A percentile compares a stretch with the other conserved stretches of the same genome.
Conservation (phyloP, 2,797 vertebrate genomes). For the Nothura maculosa region DNA sequence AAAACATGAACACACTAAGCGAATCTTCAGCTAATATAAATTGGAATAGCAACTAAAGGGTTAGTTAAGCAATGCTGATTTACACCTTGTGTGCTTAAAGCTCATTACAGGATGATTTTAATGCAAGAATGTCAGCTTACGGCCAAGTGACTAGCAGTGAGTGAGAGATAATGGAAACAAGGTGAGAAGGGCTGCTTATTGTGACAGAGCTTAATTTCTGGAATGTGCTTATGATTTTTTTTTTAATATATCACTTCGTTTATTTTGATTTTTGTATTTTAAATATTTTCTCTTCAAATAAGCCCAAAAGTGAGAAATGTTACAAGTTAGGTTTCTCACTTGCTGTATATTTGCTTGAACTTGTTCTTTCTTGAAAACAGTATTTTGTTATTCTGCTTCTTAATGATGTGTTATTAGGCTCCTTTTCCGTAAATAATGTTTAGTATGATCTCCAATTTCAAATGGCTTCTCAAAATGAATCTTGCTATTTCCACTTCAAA, state of each 20-base stretch:
- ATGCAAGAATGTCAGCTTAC: slow-evolving; percentile 9
- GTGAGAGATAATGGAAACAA: slow-evolving; percentile 28
- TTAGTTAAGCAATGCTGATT: slow-evolving; percentile 45
- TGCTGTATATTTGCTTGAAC: slow-evolving; percentile 30
- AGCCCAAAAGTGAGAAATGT: background rate
- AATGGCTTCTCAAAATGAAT: slow-evolving; percentile 35
- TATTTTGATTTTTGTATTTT: background rate
- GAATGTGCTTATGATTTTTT: background rate
- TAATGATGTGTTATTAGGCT: slow-evolving; percentile 19
- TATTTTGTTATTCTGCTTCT: slow-evolving; percentile 32
- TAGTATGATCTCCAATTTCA: slow-evolving; percentile 39
- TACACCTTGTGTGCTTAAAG: slow-evolving; percentile 46
- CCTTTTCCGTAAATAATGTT: slow-evolving; percentile 48
- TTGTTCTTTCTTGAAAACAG: slow-evolving; percentile 28
- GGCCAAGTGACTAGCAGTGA: slow-evolving; percentile 33
- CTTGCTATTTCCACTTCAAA: background rate
- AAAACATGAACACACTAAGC: slow-evolving; percentile 39
- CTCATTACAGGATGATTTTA: slow-evolving; percentile 12
- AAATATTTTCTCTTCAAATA: background rate
- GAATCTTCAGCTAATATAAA: slow-evolving; percentile 47
- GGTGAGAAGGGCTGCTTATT: background rate
- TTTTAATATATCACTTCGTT: background rate
- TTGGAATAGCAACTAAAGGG: slow-evolving; percentile 4
- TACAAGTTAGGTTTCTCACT: background rate
- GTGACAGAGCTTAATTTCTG: slow-evolving; percentile 24